Percentiles rank a stretch among this genome's conserved stretches.
These are phyloP conservation scores for Cephus spinipes DNA, from an alignment of 2,888 invertebrate genomes.

Conservation along the genomic window DNA sequence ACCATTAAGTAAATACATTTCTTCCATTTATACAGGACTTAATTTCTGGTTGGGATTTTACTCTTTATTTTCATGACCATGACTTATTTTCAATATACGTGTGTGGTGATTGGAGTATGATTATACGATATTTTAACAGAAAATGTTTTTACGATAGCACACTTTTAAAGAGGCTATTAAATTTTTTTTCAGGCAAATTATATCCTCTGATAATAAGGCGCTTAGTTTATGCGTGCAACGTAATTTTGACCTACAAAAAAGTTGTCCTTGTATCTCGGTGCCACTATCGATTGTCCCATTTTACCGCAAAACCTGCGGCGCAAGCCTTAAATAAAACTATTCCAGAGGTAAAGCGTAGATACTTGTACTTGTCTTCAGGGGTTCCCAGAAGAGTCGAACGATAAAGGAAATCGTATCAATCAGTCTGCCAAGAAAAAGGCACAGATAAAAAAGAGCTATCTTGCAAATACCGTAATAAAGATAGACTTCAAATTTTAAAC, in stretches of 20 bases:
- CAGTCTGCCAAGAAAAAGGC: not conserved
- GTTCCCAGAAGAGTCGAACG: not conserved
- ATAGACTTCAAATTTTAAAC: not conserved
- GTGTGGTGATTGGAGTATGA: not conserved
- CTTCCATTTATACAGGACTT: not conserved
- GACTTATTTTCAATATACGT: not conserved
- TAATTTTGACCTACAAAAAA: conserved; percentile 19
- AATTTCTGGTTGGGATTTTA: not conserved
- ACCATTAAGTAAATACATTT: not conserved
- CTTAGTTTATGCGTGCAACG: not conserved
- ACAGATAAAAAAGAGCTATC: not conserved
- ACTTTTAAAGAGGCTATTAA: not conserved
- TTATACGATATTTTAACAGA: not conserved
- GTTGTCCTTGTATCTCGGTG: conserved; percentile 8
- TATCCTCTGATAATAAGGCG: not conserved
- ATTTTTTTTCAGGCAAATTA: not conserved
- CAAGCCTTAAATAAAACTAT: conserved; percentile 10
- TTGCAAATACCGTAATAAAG: not conserved
- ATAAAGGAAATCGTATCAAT: not conserved
- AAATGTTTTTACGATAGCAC: not conserved
- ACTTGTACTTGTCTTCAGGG: not conserved
- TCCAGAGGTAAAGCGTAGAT: not conserved
- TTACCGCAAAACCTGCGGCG: conserved; percentile 5
- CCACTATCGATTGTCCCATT: conserved; percentile 22
- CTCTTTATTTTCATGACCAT: not conserved